Base-by-base conservation (phyloP, 2,888 invertebrate species). In the Plagiodera versicolora region DNA sequence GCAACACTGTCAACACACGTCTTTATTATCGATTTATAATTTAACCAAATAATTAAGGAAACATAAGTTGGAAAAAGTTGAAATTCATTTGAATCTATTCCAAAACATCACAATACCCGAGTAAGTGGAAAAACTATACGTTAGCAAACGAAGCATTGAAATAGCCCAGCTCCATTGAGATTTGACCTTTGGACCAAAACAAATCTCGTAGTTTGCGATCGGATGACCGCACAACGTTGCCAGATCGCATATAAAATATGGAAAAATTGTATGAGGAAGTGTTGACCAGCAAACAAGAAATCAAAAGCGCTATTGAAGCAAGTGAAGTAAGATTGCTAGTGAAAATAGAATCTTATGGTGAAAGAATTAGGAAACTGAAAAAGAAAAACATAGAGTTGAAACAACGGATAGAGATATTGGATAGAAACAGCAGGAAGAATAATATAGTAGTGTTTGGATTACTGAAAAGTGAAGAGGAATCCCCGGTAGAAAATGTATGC, bases 11-110 rank as follows among this genome's bases (percentile, higher is more conserved):
- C 28, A 17, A 49, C 24, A 20, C 20, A 20, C 49, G 49, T 28
- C 1, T 24, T 19, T 11, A 49, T 49, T 49, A 19, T 19, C 24
- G 49, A 49, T 20, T 11, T 19, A 19, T 20, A 49, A 49, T 49
- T 49, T 49, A 49, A 49, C 24, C 6, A 49, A 49, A 49, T 49
- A 28, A 49, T 49, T n/a, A 49, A 2, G 24, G 20, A 49, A 49
- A 49, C 49, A 49, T 49, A 49, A 49, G 49, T 49, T 49, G 16
- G 28, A 24, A 49, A 19, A 49, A 0, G 20, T 49, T 49, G 16
- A 49, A 49, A 24, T 49, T 10, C 20, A 49, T 49, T 19, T 19
- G 28, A 28, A 28, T 28, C 28, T 28, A 8, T 4, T 8, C 28
- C 8, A 28, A 4, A 4, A 28, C 28, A 28, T 28, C 28, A 28